phyloP scores from a whole-genome alignment of 2,888 invertebrate genomes.

The Apodemia duryi region DNA sequence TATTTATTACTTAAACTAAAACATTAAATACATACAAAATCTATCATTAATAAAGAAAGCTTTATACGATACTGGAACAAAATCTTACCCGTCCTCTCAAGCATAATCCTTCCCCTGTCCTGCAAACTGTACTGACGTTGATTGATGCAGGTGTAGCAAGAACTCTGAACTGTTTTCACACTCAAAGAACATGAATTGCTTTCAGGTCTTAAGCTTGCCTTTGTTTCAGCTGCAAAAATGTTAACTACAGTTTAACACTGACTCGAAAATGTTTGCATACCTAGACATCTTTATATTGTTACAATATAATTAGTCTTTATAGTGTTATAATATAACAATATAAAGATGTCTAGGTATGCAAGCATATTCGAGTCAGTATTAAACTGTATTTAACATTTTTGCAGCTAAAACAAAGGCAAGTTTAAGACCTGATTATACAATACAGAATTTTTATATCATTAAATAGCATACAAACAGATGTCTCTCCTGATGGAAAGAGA shows the following conservation, averaged over 20 bases:
- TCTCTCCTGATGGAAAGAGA: too few relatives aligned
- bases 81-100: constrained; percentile 37
- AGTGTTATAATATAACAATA: too few relatives aligned
- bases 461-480: too few relatives aligned
- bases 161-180: constrained; percentile 45
- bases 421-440: background rate
- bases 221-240: constrained; percentile 1
- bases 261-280: background rate
- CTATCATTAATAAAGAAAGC: constrained; percentile 23
- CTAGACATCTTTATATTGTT: too few relatives aligned
- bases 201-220: constrained; percentile 11
- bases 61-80: constrained; percentile 32
- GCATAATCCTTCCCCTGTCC: constrained; percentile 47
- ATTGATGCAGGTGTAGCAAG: constrained; percentile 70
- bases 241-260: background rate
- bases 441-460: too few relatives aligned
- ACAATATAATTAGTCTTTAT: too few relatives aligned
- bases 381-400: background rate
- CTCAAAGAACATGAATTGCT: constrained; percentile 28
- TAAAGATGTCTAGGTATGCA: background rate
- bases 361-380: background rate
- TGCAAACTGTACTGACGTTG: constrained; percentile 55
- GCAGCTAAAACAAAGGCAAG: constrained; percentile 5
- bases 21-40: too few relatives aligned
- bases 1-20: too few relatives aligned